These are phyloP conservation scores for Paramormyrops kingsleyae DNA, from an alignment of 2,113 vertebrate species.

Conservation along the genomic window DNA sequence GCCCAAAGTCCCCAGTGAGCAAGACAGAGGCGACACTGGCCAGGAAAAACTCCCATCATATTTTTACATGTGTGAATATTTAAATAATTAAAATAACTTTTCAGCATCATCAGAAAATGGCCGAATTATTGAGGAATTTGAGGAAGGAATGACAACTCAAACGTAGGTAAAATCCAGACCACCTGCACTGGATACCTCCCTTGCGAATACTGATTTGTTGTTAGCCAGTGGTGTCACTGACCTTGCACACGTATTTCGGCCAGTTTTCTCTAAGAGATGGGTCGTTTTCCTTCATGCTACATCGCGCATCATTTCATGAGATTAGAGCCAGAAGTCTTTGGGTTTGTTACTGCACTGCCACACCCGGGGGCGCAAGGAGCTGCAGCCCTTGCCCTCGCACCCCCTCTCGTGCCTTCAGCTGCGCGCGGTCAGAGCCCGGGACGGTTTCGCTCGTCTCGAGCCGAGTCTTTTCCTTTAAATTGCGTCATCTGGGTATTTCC, in stretches of 20 bases:
- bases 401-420: not conserved
- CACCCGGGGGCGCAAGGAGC: not conserved
- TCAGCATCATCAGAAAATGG: not conserved
- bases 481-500: constrained; percentile 67
- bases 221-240: not conserved
- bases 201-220: not conserved
- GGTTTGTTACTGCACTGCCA: not conserved
- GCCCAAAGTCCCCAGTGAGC: not conserved
- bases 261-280: not conserved
- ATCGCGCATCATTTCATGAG: not conserved
- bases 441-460: not conserved
- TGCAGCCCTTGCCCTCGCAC: too few species aligned
- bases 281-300: not conserved
- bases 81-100: not conserved
- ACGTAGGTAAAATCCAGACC: not conserved
- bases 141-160: not conserved
- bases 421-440: not conserved
- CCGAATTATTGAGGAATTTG: not conserved
- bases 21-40: not conserved
- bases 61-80: not conserved
- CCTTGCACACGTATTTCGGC: not conserved
- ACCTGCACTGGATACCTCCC: not conserved
- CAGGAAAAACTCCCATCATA: not conserved
- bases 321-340: not conserved
- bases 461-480: constrained; percentile 34